phyloP scores from a whole-genome alignment of 92 coral and sea anemone species.

The Phymanthus crucifer region DNA sequence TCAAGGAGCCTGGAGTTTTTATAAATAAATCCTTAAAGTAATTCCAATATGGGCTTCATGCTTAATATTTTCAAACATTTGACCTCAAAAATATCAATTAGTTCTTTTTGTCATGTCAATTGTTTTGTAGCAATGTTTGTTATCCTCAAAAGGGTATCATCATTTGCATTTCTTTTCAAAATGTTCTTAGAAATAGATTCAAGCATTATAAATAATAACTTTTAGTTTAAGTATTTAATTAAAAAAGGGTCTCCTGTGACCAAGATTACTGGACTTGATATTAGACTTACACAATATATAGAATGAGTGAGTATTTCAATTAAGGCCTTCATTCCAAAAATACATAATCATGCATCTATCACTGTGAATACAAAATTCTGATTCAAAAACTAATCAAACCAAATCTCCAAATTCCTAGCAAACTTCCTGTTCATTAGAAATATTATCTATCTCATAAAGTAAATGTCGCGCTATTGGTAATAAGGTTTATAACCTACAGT shows the following conservation, averaged over 20 bases:
- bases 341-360: conserved; percentile 8
- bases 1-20: conserved; percentile 4
- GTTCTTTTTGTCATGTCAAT: conserved; percentile 13
- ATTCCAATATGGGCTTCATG: conserved; percentile 10
- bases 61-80: conserved; percentile 13
- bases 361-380: conserved; percentile 11
- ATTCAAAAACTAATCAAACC: conserved; percentile 27
- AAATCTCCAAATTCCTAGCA: conserved; percentile 20
- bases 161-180: conserved; percentile 19
- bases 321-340: conserved; percentile 1
- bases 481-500: conserved; percentile 10
- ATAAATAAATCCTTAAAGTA: conserved; percentile 2
- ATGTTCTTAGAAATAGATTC: conserved; percentile 14
- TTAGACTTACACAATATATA: conserved; percentile 8
- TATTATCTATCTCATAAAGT: conserved; percentile 26
- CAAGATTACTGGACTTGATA: conserved; percentile 21
- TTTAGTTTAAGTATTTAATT: conserved; percentile 16
- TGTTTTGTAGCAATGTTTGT: conserved; percentile 22
- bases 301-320: conserved; percentile 18
- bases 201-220: conserved; percentile 16
- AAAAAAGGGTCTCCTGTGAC: neutral
- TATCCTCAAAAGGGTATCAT: conserved; percentile 5
- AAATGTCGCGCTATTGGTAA: conserved; percentile 33
- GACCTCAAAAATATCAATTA: conserved; percentile 16
- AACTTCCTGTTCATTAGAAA: conserved; percentile 38